A percentile compares a stretch with the other conserved stretches of the same genome.
Evolutionary conservation across 2,113 vertebrate species (phyloP).

Genomic region (Riparia riparia): DNA sequence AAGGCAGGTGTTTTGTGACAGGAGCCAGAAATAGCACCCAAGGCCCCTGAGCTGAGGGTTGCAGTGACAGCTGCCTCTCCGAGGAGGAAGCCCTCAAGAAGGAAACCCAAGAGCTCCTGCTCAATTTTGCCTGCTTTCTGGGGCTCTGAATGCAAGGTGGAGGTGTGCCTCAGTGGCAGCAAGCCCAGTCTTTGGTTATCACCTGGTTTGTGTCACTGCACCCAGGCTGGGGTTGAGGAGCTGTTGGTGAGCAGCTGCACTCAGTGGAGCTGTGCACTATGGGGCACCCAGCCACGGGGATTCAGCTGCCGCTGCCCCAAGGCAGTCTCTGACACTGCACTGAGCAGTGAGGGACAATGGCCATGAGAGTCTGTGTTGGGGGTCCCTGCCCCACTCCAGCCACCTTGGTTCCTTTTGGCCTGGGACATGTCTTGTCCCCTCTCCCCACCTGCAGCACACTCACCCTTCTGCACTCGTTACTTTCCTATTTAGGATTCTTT

Average conservation of each 20-base stretch:
- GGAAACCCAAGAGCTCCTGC: neutral
- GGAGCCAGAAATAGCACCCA: neutral
- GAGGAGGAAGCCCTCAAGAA: neutral
- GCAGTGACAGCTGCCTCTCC: neutral
- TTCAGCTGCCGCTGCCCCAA: neutral
- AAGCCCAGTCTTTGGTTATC: neutral
- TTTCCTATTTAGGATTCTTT: neutral
- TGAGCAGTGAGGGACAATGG: neutral
- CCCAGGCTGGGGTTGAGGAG: neutral
- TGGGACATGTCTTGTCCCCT: neutral
- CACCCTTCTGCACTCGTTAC: neutral
- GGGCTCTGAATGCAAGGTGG: neutral
- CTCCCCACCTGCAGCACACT: neutral
- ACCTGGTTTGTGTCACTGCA: neutral
- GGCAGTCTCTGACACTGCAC: neutral
- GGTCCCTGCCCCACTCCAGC: neutral
- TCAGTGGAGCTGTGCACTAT: neutral
- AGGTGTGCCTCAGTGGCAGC: neutral
- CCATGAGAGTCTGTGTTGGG: neutral
- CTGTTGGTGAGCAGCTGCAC: neutral
- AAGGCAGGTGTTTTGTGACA: neutral
- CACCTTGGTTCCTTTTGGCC: neutral
- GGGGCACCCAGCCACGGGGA: accelerated
- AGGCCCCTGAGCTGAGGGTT: neutral
- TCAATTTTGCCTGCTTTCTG: neutral